These are phyloP conservation scores for Aphidoletes aphidimyza DNA, from an alignment of 2,888 invertebrate genomes.

Conservation along the genomic window DNA sequence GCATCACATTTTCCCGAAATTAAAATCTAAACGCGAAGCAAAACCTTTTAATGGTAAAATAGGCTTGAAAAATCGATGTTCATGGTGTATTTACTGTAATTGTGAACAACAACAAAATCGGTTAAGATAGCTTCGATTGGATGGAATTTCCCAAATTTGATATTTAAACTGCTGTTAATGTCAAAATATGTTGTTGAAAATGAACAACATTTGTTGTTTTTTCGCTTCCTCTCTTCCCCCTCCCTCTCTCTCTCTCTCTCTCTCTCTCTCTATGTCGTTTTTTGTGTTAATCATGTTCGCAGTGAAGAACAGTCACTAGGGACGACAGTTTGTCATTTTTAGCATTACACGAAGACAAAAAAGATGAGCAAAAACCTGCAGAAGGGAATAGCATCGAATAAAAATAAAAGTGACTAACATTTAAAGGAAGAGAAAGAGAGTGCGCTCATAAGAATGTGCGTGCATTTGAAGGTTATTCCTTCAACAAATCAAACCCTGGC, in stretches of 20 bases:
- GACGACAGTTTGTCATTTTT: constrained; percentile 16
- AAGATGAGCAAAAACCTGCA: background rate
- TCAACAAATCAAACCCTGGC: background rate
- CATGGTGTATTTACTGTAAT: too few species aligned
- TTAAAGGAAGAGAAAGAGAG: background rate
- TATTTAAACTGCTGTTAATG: too few species aligned
- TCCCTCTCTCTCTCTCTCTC: background rate
- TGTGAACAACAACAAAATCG: too few species aligned
- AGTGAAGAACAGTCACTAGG: background rate
- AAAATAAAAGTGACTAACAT: constrained; percentile 21
- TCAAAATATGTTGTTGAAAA: too few species aligned
- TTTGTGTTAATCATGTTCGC: background rate
- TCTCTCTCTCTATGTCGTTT: background rate
- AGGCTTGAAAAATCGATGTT: too few species aligned
- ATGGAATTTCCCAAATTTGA: too few species aligned
- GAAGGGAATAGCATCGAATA: too few species aligned
- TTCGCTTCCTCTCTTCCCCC: background rate
- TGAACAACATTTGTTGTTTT: background rate
- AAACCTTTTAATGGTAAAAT: too few species aligned
- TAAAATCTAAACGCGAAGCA: too few species aligned
- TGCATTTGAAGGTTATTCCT: background rate
- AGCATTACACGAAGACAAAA: background rate
- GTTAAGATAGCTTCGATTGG: too few species aligned
- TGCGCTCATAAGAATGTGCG: background rate
- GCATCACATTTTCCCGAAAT: too few species aligned